These are phyloP conservation scores for Holacanthus passer DNA, from an alignment of 2,113 vertebrate species.

Conservation along the genomic window DNA sequence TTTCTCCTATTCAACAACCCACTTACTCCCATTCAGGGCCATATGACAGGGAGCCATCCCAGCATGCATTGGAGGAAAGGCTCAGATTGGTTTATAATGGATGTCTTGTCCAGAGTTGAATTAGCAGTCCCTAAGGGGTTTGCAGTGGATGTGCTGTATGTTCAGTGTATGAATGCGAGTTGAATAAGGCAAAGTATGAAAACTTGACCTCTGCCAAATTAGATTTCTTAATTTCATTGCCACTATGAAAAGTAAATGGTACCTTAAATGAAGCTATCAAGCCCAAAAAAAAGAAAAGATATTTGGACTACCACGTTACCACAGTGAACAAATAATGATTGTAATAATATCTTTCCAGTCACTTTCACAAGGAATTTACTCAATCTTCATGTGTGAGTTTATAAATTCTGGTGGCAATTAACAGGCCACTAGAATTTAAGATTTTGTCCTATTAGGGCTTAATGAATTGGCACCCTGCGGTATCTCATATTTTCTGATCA, in stretches of 20 bases:
- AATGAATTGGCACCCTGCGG: constrained; percentile 15
- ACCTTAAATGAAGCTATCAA: neutral
- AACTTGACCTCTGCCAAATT: neutral
- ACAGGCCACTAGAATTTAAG: neutral
- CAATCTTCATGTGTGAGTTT: neutral
- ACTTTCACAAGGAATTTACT: neutral
- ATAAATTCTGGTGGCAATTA: neutral
- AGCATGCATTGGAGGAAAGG: neutral
- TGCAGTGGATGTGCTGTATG: neutral
- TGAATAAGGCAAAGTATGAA: neutral
- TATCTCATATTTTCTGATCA: constrained; percentile 35
- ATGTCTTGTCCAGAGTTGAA: neutral
- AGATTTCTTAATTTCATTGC: neutral
- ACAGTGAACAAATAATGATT: neutral
- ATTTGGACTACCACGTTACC: neutral
- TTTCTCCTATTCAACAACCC: neutral
- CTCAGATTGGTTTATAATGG: neutral
- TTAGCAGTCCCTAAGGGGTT: neutral
- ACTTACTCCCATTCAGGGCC: neutral
- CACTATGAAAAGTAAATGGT: neutral
- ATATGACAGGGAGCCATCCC: neutral
- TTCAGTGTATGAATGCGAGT: neutral
- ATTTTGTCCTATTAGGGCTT: constrained; percentile 2
- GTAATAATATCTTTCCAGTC: neutral
- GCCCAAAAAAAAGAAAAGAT: neutral